Evolutionary conservation across 1,140 invertebrate species (phyloP), one percentile per base, ranked within the genome.

Genomic region (Aphaenogaster rudis): DNA sequence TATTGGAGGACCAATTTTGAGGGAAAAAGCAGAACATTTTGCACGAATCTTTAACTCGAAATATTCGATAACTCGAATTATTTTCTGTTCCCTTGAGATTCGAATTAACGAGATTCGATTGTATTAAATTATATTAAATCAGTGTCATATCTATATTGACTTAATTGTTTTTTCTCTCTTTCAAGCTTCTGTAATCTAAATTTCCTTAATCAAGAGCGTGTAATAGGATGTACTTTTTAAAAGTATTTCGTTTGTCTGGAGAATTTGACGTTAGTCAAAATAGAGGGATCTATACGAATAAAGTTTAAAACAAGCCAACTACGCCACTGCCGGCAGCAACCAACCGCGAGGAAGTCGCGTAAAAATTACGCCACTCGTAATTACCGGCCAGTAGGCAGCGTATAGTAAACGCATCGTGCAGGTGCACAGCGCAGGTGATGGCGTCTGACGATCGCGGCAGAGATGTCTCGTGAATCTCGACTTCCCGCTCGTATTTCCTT

Each of bases 401-500:
- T 42, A 57, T 13, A 79, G 63, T 28, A 72, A 69, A 64, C 13
- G 15, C 5, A 45, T 11, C 11, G 33, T 13, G 17, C 79, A 71
- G 77, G 52, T 66, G 42, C 17, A 54, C 50, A n/a, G 69, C 6
- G 13, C n/a, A 63, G n/a, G 48, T 54, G 64, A 42, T 28, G 8
- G 21, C 21, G 50, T 67, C 21, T 36, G 33, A 67, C n/a, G n/a
- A 45, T 78, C 8, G 15, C 17, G 9, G 33, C 63, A 39, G 63
- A 82, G 28, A 45, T 17, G 52, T 39, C 39, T 81, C 79, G 66
- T n/a, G n/a, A 33, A 71, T 72, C 9, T 57, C 28, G 28, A 72
- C 33, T 72, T 33, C 50, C 5, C 57, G 28, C 57, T 78, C n/a
- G 33, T 54, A n/a, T 69, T 80, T 80, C 61, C 45, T 80, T 80